Evolutionary conservation across 1,140 invertebrate species (phyloP), one percentile per base, ranked within the genome.

Genomic region (Nomia melanderi): DNA sequence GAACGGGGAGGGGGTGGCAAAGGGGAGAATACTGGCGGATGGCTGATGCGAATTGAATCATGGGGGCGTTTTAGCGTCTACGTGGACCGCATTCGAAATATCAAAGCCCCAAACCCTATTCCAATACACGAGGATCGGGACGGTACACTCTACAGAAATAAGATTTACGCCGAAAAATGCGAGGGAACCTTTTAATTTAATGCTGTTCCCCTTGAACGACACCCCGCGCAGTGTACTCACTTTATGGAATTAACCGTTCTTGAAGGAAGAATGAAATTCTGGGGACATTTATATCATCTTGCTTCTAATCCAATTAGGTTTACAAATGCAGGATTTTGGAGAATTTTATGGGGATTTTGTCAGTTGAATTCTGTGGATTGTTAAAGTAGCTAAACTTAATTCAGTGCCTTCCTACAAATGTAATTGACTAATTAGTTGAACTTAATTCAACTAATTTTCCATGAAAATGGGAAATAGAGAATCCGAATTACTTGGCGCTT

Each of bases 31-130:
- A 44, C 14, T 62, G 67, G 47, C 23, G 66, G 85, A 83, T 84
- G 81, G 87, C 88, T 90, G 90, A 92, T 91, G 90, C 87, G 90
- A 91, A 91, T 91, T 90, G 90, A 91, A 92, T 91, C 90, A 91
- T 91, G 88, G 88, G 89, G 89, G 89, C 89, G 90, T 92, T 92
- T 92, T 91, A 90, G 87, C 89, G 88, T 87, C 84, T 88, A 91
- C 91, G 90, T 91, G 90, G 81, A 70, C 86, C 75, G 90, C 89
- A 89, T 92, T 89, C 83, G 79, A 85, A 90, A 89, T 88, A 74
- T 88, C 78, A 78, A 84, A 85, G 79, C 87, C 74, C 75, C 82
- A 75, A 79, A 3, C 47, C 20, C 66, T 56, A 78, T 83, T n/a
- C 57, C 75, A 81, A 81, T 82, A 77, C 60, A 75, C 41, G 81